Base-by-base conservation (phyloP, 2,888 invertebrate genomes). In the Theretra japonica region DNA sequence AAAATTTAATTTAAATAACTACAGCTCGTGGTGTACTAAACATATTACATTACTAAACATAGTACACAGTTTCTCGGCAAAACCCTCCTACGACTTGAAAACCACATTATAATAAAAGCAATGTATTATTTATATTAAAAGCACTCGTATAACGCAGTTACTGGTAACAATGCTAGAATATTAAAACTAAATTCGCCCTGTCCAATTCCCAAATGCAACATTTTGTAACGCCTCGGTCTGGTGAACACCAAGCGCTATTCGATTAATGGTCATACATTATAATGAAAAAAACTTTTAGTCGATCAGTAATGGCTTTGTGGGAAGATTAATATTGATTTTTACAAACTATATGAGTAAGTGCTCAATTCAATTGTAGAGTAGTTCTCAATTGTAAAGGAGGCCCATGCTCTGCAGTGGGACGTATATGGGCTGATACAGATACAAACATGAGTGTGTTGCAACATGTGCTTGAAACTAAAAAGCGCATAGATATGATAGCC, bases 121-220 rank as follows among this genome's bases (percentile, higher is more conserved):
- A 65, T 41, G n/a, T 23, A 23, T 48, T 62, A 41, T 62, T 33
- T 41, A 41, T 19, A 30, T 41, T 41, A 41, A 11, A 48, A 21
- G 33, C 23, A 23, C 76, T 73, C 58, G 75, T 72, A 78, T 74
- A 41, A 25, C 58, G 48, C 41, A 17, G 57, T 68, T 69, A 70
- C 48, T n/a, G 70, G 62, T 62, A 23, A 70, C 70, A 68, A 56
- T 69, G 56, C 69, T 70, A 72, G 70, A 74, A 70, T 72, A 74
- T 70, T 70, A 72, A 73, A 62, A 62, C 69, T 69, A 57, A 59
- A 70, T 68, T 70, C 69, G 15, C 70, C 50, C 50, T 53, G 60
- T 70, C 62, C 33, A 69, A 74, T 58, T 70, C 74, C 68, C 70
- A 48, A 48, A 69, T 59, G 74, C 30, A 57, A 59, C 68, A 69